Conservation (phyloP, 2,888 invertebrate genomes). For the Tachystola acroxantha region DNA sequence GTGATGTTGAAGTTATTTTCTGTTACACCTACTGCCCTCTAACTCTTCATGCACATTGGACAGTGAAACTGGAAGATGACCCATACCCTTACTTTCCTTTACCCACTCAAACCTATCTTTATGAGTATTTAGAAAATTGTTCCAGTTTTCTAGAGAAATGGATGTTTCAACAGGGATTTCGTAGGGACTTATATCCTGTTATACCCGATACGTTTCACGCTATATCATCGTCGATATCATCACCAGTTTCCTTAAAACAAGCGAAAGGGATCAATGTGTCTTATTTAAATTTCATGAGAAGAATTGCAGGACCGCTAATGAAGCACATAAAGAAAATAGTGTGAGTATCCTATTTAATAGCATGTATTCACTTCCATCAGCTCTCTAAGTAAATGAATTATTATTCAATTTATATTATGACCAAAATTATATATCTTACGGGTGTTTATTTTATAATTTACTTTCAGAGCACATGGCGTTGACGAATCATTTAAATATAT, state of each 20-base stretch:
- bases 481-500: constrained; percentile 44
- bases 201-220: constrained; percentile 66
- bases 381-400: too few relatives aligned
- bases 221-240: constrained; percentile 43
- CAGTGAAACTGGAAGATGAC: constrained; percentile 37
- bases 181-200: constrained; percentile 60
- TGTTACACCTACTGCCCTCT: constrained; percentile 57
- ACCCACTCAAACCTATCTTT: constrained; percentile 35
- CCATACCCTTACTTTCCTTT: constrained; percentile 62
- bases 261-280: constrained; percentile 60
- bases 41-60: constrained; percentile 45
- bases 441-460: not conserved
- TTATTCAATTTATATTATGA: too few relatives aligned
- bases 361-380: too few relatives aligned
- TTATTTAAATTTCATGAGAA: constrained; percentile 55
- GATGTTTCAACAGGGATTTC: constrained; percentile 70
- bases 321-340: constrained; percentile 53
- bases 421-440: not conserved
- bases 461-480: constrained; percentile 36
- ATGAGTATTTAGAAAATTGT: constrained; percentile 49
- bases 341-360: too few relatives aligned
- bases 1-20: constrained; percentile 56
- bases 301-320: constrained; percentile 64
- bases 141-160: constrained; percentile 58
- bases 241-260: constrained; percentile 37